A percentile compares a stretch with the other conserved stretches of the same genome.
Conservation (phyloP, 2,113 vertebrate genomes). For the Channa argus region DNA sequence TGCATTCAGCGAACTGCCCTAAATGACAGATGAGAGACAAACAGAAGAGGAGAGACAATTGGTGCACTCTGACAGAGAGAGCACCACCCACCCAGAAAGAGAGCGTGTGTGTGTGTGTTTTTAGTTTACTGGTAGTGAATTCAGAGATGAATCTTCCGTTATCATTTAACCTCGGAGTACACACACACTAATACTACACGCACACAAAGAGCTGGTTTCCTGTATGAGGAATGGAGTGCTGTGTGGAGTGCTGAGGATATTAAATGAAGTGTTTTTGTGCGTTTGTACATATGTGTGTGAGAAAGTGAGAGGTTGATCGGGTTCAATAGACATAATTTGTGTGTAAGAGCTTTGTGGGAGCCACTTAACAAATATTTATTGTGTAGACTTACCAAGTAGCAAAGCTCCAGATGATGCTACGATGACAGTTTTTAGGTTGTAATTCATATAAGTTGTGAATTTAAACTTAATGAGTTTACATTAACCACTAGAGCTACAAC, state of each 20-base stretch:
- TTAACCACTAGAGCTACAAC: not conserved
- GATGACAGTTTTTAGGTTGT: not conserved
- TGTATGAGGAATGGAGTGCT: conserved; percentile 52
- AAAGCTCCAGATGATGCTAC: not conserved
- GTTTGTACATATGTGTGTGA: not conserved
- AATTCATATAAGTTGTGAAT: not conserved
- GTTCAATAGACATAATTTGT: conserved; percentile 66
- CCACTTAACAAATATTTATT: conserved; percentile 22
- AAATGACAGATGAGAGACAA: conserved; percentile 60
- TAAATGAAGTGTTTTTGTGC: conserved; percentile 42
- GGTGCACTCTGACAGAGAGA: conserved; percentile 46
- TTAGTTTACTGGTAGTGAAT: conserved; percentile 57
- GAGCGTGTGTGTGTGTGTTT: conserved; percentile 26
- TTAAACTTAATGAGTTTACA: not conserved
- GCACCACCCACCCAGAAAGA: conserved; percentile 8
- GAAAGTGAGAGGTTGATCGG: conserved; percentile 49
- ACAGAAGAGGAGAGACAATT: conserved; percentile 59
- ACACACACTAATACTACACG: conserved; percentile 18
- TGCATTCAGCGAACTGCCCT: conserved; percentile 57
- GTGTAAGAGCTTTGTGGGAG: conserved; percentile 47
- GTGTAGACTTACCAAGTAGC: not conserved
- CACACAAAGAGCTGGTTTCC: conserved; percentile 52
- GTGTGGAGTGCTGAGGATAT: conserved; percentile 45
- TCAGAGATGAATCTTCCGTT: conserved; percentile 68
- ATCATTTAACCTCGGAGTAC: conserved; percentile 66